A percentile compares a stretch with the other conserved stretches of the same genome.
phyloP scores from a whole-genome alignment of 2,113 vertebrate genomes.

The Oncorhynchus keta region DNA sequence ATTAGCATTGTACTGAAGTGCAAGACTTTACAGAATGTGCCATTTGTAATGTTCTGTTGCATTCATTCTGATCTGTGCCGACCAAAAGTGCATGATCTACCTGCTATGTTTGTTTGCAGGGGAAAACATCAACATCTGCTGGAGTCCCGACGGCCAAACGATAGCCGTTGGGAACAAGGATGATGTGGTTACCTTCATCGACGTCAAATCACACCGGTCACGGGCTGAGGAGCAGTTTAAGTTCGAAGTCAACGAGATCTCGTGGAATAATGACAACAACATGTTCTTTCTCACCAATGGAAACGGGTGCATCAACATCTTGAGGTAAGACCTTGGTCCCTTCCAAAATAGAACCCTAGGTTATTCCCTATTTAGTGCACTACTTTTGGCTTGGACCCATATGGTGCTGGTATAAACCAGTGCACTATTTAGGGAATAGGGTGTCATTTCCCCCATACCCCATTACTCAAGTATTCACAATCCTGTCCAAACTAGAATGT shows the following conservation, averaged over 20 bases:
- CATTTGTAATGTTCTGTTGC: too few species aligned
- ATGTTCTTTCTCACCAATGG: slow-evolving; percentile 99
- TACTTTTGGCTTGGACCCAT: too few species aligned
- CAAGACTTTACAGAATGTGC: too few species aligned
- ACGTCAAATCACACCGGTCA: slow-evolving; percentile 92
- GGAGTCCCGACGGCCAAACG: slow-evolving; percentile 97
- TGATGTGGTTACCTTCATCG: slow-evolving; percentile 98
- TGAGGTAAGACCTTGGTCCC: slow-evolving; percentile 76
- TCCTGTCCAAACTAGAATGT: not conserved
- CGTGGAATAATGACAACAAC: slow-evolving; percentile 98
- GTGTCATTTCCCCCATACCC: too few species aligned
- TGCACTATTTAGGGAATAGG: too few species aligned
- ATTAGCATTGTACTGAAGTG: too few species aligned
- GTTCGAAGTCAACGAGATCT: slow-evolving; percentile 99
- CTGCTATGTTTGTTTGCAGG: slow-evolving; percentile 67
- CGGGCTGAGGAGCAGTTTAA: slow-evolving; percentile 96
- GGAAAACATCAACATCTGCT: slow-evolving; percentile 99
- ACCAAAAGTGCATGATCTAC: not conserved
- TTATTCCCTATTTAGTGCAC: too few species aligned
- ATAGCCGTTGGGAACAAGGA: slow-evolving; percentile 98
- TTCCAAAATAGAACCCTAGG: too few species aligned
- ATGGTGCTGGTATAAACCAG: too few species aligned
- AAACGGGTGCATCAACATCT: slow-evolving; percentile 96
- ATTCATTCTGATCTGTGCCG: not conserved
- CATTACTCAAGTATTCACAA: too few species aligned